A percentile compares a stretch with the other conserved stretches of the same genome.
These are phyloP conservation scores for Sinopyrophorus schimmeli DNA, from an alignment of 2,888 invertebrate genomes.

Conservation along the genomic window DNA sequence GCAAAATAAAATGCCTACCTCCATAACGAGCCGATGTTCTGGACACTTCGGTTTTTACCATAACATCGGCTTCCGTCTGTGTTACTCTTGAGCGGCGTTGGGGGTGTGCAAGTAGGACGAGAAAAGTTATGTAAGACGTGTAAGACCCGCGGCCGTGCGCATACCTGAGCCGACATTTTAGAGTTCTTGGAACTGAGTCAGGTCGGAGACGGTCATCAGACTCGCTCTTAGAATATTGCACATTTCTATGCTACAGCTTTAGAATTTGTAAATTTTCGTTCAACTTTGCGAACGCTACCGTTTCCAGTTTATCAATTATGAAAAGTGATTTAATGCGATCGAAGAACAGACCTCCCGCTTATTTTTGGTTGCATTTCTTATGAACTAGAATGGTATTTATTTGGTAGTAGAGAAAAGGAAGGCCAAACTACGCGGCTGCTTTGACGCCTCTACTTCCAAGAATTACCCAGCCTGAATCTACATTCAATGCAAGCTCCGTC, in stretches of 20 bases:
- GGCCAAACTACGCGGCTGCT: constrained; percentile 43
- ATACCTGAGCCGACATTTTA: constrained; percentile 43
- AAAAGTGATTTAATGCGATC: neutral
- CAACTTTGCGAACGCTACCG: neutral
- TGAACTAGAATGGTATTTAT: too few relatives aligned
- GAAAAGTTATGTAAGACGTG: constrained; percentile 41
- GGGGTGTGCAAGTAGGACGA: constrained; percentile 38
- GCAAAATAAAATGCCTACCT: constrained; percentile 14
- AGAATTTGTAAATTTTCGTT: constrained; percentile 8
- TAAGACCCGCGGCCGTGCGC: constrained; percentile 40
- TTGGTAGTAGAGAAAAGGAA: constrained; percentile 27
- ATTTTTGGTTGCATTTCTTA: too few relatives aligned
- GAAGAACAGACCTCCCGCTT: too few relatives aligned
- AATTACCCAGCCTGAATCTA: constrained; percentile 47
- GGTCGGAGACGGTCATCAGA: constrained; percentile 50
- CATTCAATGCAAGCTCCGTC: constrained; percentile 44
- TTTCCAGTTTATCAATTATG: neutral
- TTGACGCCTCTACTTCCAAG: constrained; percentile 50
- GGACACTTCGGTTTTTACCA: constrained; percentile 15
- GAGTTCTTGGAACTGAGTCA: constrained; percentile 48
- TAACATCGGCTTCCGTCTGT: constrained; percentile 26
- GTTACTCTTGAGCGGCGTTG: constrained; percentile 25
- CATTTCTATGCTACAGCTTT: constrained; percentile 23
- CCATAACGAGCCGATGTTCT: constrained; percentile 15
- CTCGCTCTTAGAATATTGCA: constrained; percentile 38